phyloP scores from a whole-genome alignment of 2,113 vertebrate genomes.

The Xyliphius kryptos region DNA sequence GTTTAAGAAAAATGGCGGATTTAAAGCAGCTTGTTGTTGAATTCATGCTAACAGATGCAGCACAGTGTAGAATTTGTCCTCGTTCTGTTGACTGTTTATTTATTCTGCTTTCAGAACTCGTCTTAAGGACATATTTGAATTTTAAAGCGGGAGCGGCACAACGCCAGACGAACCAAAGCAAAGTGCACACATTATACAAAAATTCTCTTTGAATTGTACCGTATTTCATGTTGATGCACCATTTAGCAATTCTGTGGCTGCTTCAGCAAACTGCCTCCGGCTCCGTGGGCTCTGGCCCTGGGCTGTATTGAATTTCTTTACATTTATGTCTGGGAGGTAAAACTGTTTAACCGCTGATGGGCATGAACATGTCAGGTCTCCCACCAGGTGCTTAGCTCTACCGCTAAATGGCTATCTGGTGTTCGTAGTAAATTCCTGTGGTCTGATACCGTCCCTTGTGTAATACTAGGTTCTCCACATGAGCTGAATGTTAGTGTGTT shows the following conservation, averaged over 20 bases:
- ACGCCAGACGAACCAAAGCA: background rate
- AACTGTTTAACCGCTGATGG: conserved; percentile 21
- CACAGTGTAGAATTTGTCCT: too few relatives aligned
- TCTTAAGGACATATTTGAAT: background rate
- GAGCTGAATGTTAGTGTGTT: too few relatives aligned
- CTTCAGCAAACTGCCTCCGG: background rate
- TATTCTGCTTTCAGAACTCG: too few relatives aligned
- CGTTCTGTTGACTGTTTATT: too few relatives aligned
- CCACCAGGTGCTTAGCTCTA: background rate
- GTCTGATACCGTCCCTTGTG: too few relatives aligned
- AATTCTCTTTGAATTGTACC: background rate
- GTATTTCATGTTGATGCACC: background rate
- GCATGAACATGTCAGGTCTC: background rate
- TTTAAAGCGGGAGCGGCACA: background rate
- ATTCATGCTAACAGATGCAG: too few relatives aligned
- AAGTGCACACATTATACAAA: background rate
- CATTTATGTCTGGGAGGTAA: conserved; percentile 5
- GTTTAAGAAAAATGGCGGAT: too few relatives aligned
- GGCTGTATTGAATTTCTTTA: conserved; percentile 4
- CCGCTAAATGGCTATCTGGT: too few relatives aligned
- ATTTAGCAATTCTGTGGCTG: background rate
- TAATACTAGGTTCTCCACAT: too few relatives aligned
- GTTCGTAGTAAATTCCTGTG: too few relatives aligned
- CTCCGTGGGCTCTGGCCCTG: conserved; percentile 9
- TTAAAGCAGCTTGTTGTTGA: too few relatives aligned